These are phyloP conservation scores for Drosophila nr. perissopoda DNA, from an alignment of 2,888 invertebrate species.

Conservation along the genomic window DNA sequence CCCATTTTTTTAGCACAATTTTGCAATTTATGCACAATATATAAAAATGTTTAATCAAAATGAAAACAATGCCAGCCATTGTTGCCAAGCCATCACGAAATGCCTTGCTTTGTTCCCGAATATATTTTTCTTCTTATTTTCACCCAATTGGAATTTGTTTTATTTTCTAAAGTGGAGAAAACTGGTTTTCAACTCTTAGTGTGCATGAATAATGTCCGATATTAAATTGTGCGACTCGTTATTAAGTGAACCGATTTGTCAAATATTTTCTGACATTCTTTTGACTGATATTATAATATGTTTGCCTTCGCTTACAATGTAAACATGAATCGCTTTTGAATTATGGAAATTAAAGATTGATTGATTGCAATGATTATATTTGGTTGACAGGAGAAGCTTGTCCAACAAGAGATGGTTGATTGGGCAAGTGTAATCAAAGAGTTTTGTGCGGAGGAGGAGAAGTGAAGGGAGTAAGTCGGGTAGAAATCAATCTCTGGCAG, in stretches of 20 bases:
- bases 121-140: constrained; percentile 2
- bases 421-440: neutral
- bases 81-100: constrained; percentile 68
- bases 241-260: neutral
- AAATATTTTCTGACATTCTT: neutral
- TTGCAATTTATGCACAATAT: constrained; percentile 70
- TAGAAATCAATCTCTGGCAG: neutral
- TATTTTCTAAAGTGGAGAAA: constrained; percentile 62
- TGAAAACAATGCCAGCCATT: constrained; percentile 73
- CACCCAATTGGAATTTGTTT: constrained; percentile 30
- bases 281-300: neutral
- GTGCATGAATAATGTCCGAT: constrained; percentile 37
- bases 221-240: constrained; percentile 6
- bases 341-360: neutral
- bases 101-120: constrained; percentile 52
- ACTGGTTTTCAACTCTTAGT: constrained; percentile 37
- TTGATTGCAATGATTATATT: neutral
- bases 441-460: neutral
- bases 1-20: constrained; percentile 41
- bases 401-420: neutral
- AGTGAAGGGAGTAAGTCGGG: neutral
- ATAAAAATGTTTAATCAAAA: constrained; percentile 69
- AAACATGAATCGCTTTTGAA: neutral
- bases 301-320: neutral
- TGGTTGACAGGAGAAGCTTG: neutral